phyloP scores from a whole-genome alignment of 1,140 invertebrate genomes.

The Drosophila arawakana region DNA sequence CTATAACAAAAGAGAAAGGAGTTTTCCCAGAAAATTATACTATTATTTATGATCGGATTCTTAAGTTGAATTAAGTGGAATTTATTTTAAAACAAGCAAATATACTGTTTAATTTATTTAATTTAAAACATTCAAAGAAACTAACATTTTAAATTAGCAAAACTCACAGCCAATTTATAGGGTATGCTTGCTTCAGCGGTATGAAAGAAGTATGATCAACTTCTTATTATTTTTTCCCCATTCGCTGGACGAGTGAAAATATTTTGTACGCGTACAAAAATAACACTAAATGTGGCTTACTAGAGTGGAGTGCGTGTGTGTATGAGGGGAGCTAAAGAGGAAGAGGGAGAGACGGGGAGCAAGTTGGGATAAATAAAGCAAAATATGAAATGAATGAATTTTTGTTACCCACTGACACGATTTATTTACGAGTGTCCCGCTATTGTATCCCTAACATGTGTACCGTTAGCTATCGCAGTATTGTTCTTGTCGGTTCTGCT shows the following conservation, averaged over 20 bases:
- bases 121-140: no score
- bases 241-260: conserved; percentile 55
- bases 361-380: conserved; percentile 34
- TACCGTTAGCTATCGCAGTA: conserved; percentile 45
- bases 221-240: conserved; percentile 55
- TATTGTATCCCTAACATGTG: conserved; percentile 58
- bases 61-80: no score
- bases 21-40: no score
- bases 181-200: conserved; percentile 12
- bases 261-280: conserved; percentile 71
- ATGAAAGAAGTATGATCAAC: conserved; percentile 16
- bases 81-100: no score
- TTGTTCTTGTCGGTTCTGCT: conserved; percentile 13
- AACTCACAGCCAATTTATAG: conserved; percentile 9
- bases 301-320: conserved; percentile 41
- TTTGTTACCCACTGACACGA: conserved; percentile 82
- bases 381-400: conserved; percentile 83
- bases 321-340: neutral
- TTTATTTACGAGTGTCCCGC: conserved; percentile 79
- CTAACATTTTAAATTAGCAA: no score
- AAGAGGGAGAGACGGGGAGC: neutral
- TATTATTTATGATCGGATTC: no score
- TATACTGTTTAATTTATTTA: no score
- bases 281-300: conserved; percentile 76
- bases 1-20: neutral